Base-by-base conservation (phyloP, 2,888 invertebrate genomes). In the Zootermopsis nevadensis region DNA sequence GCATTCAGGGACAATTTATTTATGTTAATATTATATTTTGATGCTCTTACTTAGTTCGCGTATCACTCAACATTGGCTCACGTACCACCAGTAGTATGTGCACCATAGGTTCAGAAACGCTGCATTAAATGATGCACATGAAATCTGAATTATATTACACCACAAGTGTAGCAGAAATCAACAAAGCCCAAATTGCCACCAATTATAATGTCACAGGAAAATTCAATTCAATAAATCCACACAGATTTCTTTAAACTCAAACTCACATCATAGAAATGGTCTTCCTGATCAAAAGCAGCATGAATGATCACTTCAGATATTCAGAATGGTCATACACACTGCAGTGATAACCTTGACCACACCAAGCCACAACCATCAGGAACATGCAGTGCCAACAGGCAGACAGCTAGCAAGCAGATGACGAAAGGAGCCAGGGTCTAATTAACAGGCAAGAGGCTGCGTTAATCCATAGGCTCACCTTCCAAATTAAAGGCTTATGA, bases 401-500 rank as follows among this genome's bases (percentile, higher is more conserved):
- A 69, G 4, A 10, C 0, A 69, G 33, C 69, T 19, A 19, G 33
- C 69, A 69, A 69, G 69, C 69, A 69, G 33, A 19, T 30, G 69
- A 22, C 2, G 69, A 33, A 33, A 22, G 33, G 33, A 22, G 69
- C 31, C 69, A 33, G 69, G 69, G 33, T 69, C 69, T 69, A 69
- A 67, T 31, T 72, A 72, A 24, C 77, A 77, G 48, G 77, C 77
- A 3, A 48, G 53, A 55, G 69, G 66, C 30, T 79, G 80, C 55
- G 69, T 60, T 81, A 74, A 80, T 67, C 82, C 80, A 85, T 79
- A 81, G 82, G 89, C 91, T 91, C 91, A 92, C 92, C 92, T 93
- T 93, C 92, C 92, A 92, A 89, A 91, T 91, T 89, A 92, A 91
- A 89, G 92, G 91, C 91, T 92, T 92, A 90, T 92, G 92, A 89